Conservation (phyloP, 2,888 invertebrate species). For the Drosophila pseudotalamancana region DNA sequence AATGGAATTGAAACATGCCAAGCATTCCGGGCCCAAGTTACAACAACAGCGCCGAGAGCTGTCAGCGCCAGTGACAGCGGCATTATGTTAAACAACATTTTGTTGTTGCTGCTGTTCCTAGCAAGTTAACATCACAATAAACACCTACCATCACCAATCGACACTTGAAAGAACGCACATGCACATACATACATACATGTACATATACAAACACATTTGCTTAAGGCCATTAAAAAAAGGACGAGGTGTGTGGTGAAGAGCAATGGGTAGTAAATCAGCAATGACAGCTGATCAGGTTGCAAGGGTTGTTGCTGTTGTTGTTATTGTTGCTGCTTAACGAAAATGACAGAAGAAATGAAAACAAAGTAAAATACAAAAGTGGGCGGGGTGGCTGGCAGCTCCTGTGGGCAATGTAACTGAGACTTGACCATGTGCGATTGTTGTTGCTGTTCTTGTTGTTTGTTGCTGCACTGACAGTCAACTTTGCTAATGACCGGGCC, state of each 20-base stretch:
- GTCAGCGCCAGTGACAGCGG: conserved; percentile 27
- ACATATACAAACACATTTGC: conserved; percentile 6
- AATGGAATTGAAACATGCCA: conserved; percentile 39
- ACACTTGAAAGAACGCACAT: conserved; percentile 63
- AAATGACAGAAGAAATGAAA: conserved; percentile 51
- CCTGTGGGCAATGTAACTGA: conserved; percentile 48
- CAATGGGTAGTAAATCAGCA: conserved; percentile 66
- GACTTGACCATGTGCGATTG: conserved; percentile 48
- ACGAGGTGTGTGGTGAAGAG: conserved; percentile 15
- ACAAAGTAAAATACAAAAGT: conserved; percentile 43
- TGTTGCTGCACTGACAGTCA: conserved; percentile 58
- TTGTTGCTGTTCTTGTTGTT: conserved; percentile 17
- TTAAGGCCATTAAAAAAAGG: conserved; percentile 58
- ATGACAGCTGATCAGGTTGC: conserved; percentile 77
- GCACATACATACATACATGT: conserved; percentile 1
- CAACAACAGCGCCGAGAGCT: conserved; percentile 34
- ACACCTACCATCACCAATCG: conserved; percentile 51
- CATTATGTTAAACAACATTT: conserved; percentile 62
- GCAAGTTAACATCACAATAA: conserved; percentile 67
- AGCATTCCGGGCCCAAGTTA: conserved; percentile 44
- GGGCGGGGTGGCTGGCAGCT: conserved; percentile 2
- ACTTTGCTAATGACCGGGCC: conserved; percentile 72
- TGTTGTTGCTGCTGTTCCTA: conserved; percentile 59
- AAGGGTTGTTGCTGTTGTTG: conserved; percentile 53
- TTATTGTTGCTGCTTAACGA: conserved; percentile 23